phyloP scores from a whole-genome alignment of 2,113 vertebrate genomes.

The Cephalopholis sonnerati region DNA sequence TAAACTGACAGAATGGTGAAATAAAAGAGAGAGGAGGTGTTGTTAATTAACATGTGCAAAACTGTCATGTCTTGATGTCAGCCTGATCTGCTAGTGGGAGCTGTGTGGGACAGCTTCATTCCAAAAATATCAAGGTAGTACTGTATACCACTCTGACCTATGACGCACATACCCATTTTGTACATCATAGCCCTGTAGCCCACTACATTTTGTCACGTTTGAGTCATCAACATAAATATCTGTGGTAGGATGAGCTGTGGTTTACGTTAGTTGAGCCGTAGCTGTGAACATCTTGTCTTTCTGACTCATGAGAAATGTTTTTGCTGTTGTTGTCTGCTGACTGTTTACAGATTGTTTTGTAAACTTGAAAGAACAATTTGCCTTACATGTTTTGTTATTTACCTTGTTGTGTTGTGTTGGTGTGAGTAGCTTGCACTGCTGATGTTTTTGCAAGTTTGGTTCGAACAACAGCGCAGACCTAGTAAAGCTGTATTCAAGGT shows the following conservation, averaged over 20 bases:
- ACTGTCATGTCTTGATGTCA: background rate
- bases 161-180: background rate
- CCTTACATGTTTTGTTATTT: constrained; percentile 60
- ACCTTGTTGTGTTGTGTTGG: constrained; percentile 28
- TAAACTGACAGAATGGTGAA: background rate
- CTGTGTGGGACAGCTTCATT: background rate
- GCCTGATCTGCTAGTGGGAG: background rate
- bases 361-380: constrained; percentile 44
- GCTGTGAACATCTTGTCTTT: constrained; percentile 20
- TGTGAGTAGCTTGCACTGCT: constrained; percentile 18
- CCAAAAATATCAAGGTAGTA: background rate
- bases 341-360: constrained; percentile 63
- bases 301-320: constrained; percentile 38
- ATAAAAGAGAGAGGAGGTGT: background rate
- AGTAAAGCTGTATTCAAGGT: background rate
- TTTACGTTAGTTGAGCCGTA: background rate
- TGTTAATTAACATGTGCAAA: constrained; percentile 2
- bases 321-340: constrained; percentile 76
- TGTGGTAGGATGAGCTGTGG: background rate
- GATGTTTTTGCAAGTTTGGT: background rate
- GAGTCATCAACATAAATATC: background rate
- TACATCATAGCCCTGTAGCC: background rate
- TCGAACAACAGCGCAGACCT: background rate
- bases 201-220: background rate
- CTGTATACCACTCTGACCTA: constrained; percentile 1